Base-by-base conservation (phyloP, 2,113 vertebrate species). In the Leptodactylus fuscus region DNA sequence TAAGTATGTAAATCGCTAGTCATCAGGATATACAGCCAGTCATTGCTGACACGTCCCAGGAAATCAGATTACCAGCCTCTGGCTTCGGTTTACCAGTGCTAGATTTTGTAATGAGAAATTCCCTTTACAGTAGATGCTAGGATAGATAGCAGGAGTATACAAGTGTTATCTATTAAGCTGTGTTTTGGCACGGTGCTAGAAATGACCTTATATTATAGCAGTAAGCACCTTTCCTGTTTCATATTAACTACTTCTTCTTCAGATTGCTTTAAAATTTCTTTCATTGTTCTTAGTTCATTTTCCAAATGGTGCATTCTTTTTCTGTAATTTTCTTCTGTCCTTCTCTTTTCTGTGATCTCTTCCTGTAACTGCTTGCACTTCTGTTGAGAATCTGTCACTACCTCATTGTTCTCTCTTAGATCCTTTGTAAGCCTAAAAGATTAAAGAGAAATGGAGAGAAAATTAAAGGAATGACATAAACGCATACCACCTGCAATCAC, bases 321-420 rank as follows among this genome's bases (percentile, higher is more conserved):
- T 81, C 91, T 96, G 44, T 91, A 83, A 69, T 95, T 94, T 81
- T 94, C 93, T 90, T 94, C 94, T 88, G 90, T 94, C 74, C 89
- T 92, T 85, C 94, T 91, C 91, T 94, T 95, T 85, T 89, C 90
- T 65, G 88, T 90, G 87, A 96, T 86, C 87, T 96, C 93, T 89
- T 97, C 93, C 88, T 94, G 94, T 85, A 95, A 90, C 70, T 73
- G 87, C 88, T 90, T 93, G 89, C 90, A 90, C 5, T 88, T 89
- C 87, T 95, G 91, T 15, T 95, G 92, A 89, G 89, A 95, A 83
- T 88, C 81, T 0, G 89, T 89, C 87, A 94, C 89, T 80, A 91
- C 91, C 41, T 95, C 93, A 41, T 95, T 93, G 92, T 94, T 96
- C 85, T 96, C 95, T 91, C 94, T 95, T 85, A 97, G 90, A 83